phyloP scores from a whole-genome alignment of 2,888 invertebrate genomes.

The Cephus nigrinus region DNA sequence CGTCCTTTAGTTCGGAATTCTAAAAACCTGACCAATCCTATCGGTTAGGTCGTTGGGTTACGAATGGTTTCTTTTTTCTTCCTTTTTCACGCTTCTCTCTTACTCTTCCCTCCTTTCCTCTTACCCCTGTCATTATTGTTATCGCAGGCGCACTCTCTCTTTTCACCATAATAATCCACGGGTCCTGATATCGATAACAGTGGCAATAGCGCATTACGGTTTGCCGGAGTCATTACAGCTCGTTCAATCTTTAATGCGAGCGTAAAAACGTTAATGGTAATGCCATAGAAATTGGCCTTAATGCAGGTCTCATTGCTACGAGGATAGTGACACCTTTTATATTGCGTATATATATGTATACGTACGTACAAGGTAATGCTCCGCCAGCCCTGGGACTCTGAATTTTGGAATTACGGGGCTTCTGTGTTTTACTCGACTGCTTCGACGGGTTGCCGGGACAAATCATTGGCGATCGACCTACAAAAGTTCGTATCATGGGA shows the following conservation, averaged over 20 bases:
- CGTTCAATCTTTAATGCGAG: slow-evolving; percentile 14
- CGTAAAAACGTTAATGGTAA: slow-evolving; percentile 21
- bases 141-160: neutral
- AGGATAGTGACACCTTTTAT: neutral
- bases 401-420: neutral
- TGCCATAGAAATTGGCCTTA: slow-evolving; percentile 23
- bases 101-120: too few species aligned
- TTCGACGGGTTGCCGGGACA: neutral
- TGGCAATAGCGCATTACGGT: slow-evolving; percentile 4
- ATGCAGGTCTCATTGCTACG: slow-evolving; percentile 1
- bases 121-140: neutral
- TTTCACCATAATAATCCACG: neutral
- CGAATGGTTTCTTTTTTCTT: neutral
- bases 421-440: neutral
- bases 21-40: neutral
- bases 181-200: neutral
- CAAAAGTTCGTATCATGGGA: slow-evolving; percentile 13
- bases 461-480: neutral
- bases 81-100: neutral
- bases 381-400: neutral
- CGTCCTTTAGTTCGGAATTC: slow-evolving; percentile 7
- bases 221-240: neutral
- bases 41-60: neutral
- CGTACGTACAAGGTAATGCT: neutral
- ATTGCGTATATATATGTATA: neutral